Base-by-base conservation (phyloP, 2,113 vertebrate genomes). In the Hydrochoerus hydrochaeris region DNA sequence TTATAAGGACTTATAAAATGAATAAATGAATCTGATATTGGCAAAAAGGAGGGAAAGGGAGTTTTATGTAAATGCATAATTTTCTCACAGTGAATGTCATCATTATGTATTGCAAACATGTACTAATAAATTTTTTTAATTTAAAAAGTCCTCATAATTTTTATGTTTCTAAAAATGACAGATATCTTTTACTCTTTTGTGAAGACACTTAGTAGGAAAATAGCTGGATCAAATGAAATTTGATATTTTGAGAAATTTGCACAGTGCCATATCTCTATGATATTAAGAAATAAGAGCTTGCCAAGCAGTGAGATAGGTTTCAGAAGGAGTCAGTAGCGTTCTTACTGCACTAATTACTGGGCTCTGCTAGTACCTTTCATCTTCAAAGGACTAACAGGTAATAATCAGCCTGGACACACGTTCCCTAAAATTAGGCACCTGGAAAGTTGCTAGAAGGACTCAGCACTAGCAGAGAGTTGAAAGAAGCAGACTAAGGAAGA, bases 361-460 rank as follows among this genome's bases (percentile, higher is more conserved):
- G 35, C 35, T 65, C 35, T 62, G 44, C 16, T 14, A 52, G 83
- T 32, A 94, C 14, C 46, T 91, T 97, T 97, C 57, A 88, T 95
- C 92, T 97, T 97, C 97, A 95, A 75, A 97, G 90, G 69, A 77
- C n/a, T 16, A 92, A 89, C 86, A 94, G 41, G 65, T 93, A 96
- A 93, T 89, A 91, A 96, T 96, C 95, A 97, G 80, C 38, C 49
- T 22, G 49, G 49, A 22, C 58, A 60, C 14, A 69, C 22, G 49
- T 63, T 71, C 46, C 85, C 65, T 88, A 58, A 63, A 92, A 92
- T 94, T 83, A 86, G 46, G 71, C 20, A 73, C 54, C 57, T 62
- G 57, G 54, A 86, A 82, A 73, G 69, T 63, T 77, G 62, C 67
- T 62, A 41, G 65, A 57, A 65, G 12, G 60, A 94, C 4, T 92